phyloP scores from a whole-genome alignment of 2,888 invertebrate genomes.

The Campoplex capitator region DNA sequence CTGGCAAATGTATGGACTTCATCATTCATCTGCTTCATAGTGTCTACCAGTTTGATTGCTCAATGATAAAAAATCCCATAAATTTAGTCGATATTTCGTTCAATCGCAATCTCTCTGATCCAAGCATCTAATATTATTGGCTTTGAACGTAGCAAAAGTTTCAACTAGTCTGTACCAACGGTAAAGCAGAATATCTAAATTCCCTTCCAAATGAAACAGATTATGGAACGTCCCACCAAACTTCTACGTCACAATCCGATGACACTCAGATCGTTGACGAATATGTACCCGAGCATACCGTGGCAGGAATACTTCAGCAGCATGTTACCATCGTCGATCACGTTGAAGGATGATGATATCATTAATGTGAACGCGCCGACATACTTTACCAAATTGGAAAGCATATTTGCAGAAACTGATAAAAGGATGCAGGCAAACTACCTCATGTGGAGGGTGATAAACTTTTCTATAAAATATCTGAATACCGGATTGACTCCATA shows the following conservation, averaged over 20 bases:
- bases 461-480: slow-evolving; percentile 92
- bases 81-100: too few relatives aligned
- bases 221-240: too few relatives aligned
- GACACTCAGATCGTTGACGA: slow-evolving; percentile 90
- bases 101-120: too few relatives aligned
- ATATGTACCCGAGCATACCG: slow-evolving; percentile 90
- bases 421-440: slow-evolving; percentile 93
- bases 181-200: too few relatives aligned
- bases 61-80: too few relatives aligned
- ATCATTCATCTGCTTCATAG: too few relatives aligned
- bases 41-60: too few relatives aligned
- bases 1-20: slow-evolving; percentile 83
- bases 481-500: slow-evolving; percentile 85
- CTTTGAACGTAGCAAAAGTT: too few relatives aligned
- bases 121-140: too few relatives aligned
- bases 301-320: slow-evolving; percentile 94
- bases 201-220: too few relatives aligned
- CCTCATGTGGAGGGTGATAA: slow-evolving; percentile 95
- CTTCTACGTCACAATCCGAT: slow-evolving; percentile 89
- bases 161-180: too few relatives aligned
- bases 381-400: slow-evolving; percentile 90
- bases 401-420: slow-evolving; percentile 85
- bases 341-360: slow-evolving; percentile 88
- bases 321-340: slow-evolving; percentile 88
- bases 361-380: slow-evolving; percentile 93